These are phyloP conservation scores for Drosophila pachea DNA, from an alignment of 1,140 invertebrate genomes.

Conservation along the genomic window DNA sequence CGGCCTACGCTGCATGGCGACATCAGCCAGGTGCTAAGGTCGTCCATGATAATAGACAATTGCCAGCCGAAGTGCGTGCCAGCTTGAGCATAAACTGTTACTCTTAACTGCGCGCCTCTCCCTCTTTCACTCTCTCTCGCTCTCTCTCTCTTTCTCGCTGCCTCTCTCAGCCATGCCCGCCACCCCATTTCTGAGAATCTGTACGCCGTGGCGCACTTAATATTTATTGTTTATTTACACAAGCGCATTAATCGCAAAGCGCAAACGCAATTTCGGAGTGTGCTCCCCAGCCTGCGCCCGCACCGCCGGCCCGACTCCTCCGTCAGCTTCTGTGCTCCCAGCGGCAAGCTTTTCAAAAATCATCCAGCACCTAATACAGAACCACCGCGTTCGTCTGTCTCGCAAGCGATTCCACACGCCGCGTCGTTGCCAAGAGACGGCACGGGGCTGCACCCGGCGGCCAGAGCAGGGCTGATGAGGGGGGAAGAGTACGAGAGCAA, in stretches of 20 bases:
- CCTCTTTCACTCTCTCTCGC: too few species aligned
- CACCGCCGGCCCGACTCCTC: neutral
- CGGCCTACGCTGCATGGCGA: neutral
- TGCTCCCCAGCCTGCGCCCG: constrained; percentile 28
- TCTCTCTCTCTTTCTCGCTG: too few species aligned
- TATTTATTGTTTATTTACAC: constrained; percentile 78
- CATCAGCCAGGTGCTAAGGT: constrained; percentile 4
- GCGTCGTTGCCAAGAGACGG: too few species aligned
- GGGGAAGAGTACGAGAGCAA: neutral
- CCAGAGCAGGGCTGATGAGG: neutral
- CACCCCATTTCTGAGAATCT: constrained; percentile 34
- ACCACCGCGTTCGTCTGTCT: too few species aligned
- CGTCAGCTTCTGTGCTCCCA: neutral
- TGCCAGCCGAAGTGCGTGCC: constrained; percentile 41
- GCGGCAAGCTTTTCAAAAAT: constrained; percentile 24
- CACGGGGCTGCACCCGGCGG: too few species aligned
- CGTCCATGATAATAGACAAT: constrained; percentile 32
- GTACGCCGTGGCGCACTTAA: constrained; percentile 64
- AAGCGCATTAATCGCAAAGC: constrained; percentile 73
- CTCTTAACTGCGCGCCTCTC: constrained; percentile 64
- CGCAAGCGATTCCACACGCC: too few species aligned
- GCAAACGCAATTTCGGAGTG: constrained; percentile 70
- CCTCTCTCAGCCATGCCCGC: neutral
- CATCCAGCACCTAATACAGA: constrained; percentile 11
- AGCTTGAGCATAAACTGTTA: constrained; percentile 60